Evolutionary conservation across 2,888 invertebrate genomes (phyloP).

Genomic region (Melitaea athalia): DNA sequence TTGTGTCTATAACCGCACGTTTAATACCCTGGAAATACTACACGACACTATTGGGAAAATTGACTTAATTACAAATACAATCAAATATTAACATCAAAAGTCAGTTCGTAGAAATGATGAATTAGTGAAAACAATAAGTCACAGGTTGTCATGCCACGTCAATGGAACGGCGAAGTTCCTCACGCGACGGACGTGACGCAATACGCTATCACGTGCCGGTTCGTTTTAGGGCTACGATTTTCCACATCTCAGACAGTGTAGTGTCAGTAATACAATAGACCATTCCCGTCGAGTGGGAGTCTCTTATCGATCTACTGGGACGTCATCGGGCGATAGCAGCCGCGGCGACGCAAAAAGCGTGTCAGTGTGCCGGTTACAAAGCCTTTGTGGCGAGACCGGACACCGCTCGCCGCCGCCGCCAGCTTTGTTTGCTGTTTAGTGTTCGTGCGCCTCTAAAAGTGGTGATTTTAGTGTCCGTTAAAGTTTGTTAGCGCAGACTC

Average conservation of each 20-base stretch:
- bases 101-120: slow-evolving; percentile 37
- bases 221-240: slow-evolving; percentile 73
- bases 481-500: slow-evolving; percentile 55
- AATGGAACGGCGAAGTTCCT: slow-evolving; percentile 21
- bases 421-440: slow-evolving; percentile 78
- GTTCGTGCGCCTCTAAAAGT: slow-evolving; percentile 68
- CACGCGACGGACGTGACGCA: slow-evolving; percentile 42
- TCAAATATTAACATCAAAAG: slow-evolving; percentile 32
- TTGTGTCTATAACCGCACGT: neutral
- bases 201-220: slow-evolving; percentile 50
- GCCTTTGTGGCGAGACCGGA: slow-evolving; percentile 77
- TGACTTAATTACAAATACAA: slow-evolving; percentile 14
- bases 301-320: slow-evolving; percentile 81
- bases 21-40: neutral
- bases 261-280: slow-evolving; percentile 78
- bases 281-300: slow-evolving; percentile 77
- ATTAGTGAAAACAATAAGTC: slow-evolving; percentile 42
- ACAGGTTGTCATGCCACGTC: slow-evolving; percentile 38
- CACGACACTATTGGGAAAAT: neutral
- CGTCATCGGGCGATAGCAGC: slow-evolving; percentile 80
- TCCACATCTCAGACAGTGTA: slow-evolving; percentile 77
- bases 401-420: slow-evolving; percentile 73
- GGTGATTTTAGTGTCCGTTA: slow-evolving; percentile 68
- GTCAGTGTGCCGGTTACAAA: slow-evolving; percentile 77
- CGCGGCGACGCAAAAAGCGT: slow-evolving; percentile 78